A percentile compares a stretch with the other conserved stretches of the same genome.
Evolutionary conservation across 1,140 invertebrate genomes (phyloP).

Genomic region (Platorchestia sp.): DNA sequence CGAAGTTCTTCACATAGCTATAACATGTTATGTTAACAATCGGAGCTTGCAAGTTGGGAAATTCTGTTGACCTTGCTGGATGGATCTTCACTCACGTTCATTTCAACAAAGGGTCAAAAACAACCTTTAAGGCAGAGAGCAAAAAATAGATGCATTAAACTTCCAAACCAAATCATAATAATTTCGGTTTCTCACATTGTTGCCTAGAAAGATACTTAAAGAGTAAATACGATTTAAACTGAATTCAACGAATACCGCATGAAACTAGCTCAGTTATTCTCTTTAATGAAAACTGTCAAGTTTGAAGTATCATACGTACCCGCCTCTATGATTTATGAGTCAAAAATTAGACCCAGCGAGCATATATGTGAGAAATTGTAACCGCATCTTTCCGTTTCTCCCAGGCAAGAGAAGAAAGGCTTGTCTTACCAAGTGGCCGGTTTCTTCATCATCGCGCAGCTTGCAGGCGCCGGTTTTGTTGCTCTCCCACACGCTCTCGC

Average conservation of each 20-base stretch:
- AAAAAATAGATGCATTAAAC: background rate
- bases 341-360: background rate
- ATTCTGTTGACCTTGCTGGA: too few relatives aligned
- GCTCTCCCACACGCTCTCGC: constrained; percentile 31
- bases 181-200: too few relatives aligned
- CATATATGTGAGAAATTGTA: background rate
- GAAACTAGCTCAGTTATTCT: background rate
- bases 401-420: background rate
- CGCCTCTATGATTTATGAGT: background rate
- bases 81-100: too few relatives aligned
- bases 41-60: too few relatives aligned
- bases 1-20: too few relatives aligned
- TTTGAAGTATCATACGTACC: background rate
- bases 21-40: too few relatives aligned
- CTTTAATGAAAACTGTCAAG: background rate
- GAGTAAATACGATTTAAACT: background rate
- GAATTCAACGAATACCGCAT: background rate
- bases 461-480: constrained; percentile 48
- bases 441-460: constrained; percentile 55
- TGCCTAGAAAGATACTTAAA: too few relatives aligned
- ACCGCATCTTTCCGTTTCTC: background rate
- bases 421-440: constrained; percentile 7
- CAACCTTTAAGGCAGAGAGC: background rate
- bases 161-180: background rate
- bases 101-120: too few relatives aligned